Evolutionary conservation across 1,140 invertebrate species (phyloP).

Genomic region (Tyrophagus putrescentiae): DNA sequence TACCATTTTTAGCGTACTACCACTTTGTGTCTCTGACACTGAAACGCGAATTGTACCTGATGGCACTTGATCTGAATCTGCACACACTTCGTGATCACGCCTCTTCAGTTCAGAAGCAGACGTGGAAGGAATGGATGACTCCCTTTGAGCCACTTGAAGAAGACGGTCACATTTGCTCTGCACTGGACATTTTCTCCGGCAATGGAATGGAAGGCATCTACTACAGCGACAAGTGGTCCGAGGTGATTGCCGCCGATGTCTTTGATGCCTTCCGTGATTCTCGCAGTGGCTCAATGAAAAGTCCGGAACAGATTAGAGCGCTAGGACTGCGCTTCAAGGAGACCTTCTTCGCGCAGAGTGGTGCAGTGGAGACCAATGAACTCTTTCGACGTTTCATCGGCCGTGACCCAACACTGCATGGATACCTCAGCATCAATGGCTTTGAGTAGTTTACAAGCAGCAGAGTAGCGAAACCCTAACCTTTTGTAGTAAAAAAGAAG

Average conservation of each 20-base stretch:
- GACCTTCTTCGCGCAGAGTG: conserved; percentile 68
- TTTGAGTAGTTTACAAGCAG: not conserved
- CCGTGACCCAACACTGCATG: conserved; percentile 68
- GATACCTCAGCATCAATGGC: conserved; percentile 41
- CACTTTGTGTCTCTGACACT: conserved; percentile 63
- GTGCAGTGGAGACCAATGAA: conserved; percentile 58
- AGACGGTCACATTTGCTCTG: conserved; percentile 61
- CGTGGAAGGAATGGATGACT: conserved; percentile 58
- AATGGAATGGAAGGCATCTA: conserved; percentile 34
- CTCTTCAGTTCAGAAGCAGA: conserved; percentile 50
- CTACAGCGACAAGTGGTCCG: conserved; percentile 36
- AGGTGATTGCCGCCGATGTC: conserved; percentile 70
- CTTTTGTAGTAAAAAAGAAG: no score
- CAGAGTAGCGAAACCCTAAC: no score
- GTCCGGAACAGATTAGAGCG: not conserved
- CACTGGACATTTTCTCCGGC: conserved; percentile 40
- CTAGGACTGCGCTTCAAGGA: conserved; percentile 50
- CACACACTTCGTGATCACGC: conserved; percentile 57
- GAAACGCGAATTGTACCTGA: conserved; percentile 62
- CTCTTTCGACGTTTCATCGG: conserved; percentile 77
- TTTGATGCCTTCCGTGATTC: conserved; percentile 66
- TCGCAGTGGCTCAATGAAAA: conserved; percentile 26
- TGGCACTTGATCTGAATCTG: conserved; percentile 67
- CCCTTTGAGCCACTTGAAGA: conserved; percentile 53
- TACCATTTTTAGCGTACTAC: conserved; percentile 36